Evolutionary conservation across 2,888 invertebrate species (phyloP), one percentile per base, ranked within the genome.

Genomic region (Halictus quadricinctus): DNA sequence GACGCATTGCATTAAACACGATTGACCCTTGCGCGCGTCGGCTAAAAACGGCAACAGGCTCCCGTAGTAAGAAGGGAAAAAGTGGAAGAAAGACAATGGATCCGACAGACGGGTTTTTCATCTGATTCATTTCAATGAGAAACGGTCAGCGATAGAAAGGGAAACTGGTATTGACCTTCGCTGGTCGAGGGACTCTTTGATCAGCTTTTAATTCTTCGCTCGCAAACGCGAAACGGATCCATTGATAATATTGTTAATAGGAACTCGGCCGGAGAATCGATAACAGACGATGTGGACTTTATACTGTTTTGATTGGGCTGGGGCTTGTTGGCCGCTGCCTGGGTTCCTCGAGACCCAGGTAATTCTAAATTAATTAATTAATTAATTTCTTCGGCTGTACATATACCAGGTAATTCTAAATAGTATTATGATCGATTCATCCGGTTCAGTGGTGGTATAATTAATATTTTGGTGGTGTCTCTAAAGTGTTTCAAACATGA

Each of bases 121-220:
- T 76, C 60, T 74, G 80, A 88, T 80, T 79, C 74, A 54, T 66
- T 76, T 77, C 84, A 88, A 88, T 82, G 81, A 88, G 79, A 79
- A 64, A 10, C 43, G 46, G 76, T 80, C 64, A 66, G 25, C 36
- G 73, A 29, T 41, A 78, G 81, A 86, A 83, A 86, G 81, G 88
- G 72, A 84, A 88, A 82, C 76, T 76, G 76, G 80, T 86, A 82
- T 87, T 69, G 80, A 80, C 79, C 72, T 54, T 76, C 43, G n/a
- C 10, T 58, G 50, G 41, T n/a, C n/a, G 41, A 25, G 76, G 18
- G 41, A 21, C 18, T 46, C 73, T 60, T 73, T 72, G 21, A 79
- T 50, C 70, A 84, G 79, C 80, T 72, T 58, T 36, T 70, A 80
- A 84, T 80, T 80, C 69, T 64, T 48, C 18, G 36, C 18, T 36